phyloP scores from a whole-genome alignment of 1,140 invertebrate genomes.

The Eurosta solidaginis region DNA sequence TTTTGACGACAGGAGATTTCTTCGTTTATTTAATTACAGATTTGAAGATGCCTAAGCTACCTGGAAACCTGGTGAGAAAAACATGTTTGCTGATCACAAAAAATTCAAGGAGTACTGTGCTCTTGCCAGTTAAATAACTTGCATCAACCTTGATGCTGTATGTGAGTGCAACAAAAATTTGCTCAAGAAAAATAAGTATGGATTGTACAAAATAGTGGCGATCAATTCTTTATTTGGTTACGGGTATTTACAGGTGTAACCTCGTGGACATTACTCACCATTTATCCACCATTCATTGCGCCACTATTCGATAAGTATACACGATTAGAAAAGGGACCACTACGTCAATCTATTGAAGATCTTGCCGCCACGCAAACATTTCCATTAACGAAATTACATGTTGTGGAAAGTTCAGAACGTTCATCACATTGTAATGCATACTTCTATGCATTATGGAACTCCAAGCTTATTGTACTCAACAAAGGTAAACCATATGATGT shows the following conservation, averaged over 20 bases:
- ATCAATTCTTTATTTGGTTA: too few species aligned
- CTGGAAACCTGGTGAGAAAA: too few species aligned
- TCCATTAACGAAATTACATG: constrained; percentile 92
- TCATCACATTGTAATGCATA: constrained; percentile 98
- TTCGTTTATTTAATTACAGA: too few species aligned
- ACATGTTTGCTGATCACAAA: too few species aligned
- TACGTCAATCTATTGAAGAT: constrained; percentile 85
- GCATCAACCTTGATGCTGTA: too few species aligned
- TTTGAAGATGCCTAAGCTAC: too few species aligned
- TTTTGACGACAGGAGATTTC: too few species aligned
- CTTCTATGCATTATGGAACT: constrained; percentile 96
- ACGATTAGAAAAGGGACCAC: constrained; percentile 87
- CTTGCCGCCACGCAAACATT: constrained; percentile 87
- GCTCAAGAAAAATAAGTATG: too few species aligned
- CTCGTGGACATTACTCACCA: constrained; percentile 78
- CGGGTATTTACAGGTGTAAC: constrained; percentile 87
- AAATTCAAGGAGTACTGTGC: too few species aligned
- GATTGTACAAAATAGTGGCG: constrained; percentile 88
- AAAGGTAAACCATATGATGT: too few species aligned
- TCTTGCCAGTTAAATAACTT: too few species aligned
- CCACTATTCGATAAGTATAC: constrained; percentile 98
- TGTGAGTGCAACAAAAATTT: too few species aligned
- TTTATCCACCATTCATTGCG: constrained; percentile 97
- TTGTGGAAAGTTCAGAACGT: constrained; percentile 98
- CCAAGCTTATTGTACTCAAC: constrained; percentile 91